These are phyloP conservation scores for Danaus plexippus DNA, from an alignment of 1,140 invertebrate genomes.

Conservation along the genomic window DNA sequence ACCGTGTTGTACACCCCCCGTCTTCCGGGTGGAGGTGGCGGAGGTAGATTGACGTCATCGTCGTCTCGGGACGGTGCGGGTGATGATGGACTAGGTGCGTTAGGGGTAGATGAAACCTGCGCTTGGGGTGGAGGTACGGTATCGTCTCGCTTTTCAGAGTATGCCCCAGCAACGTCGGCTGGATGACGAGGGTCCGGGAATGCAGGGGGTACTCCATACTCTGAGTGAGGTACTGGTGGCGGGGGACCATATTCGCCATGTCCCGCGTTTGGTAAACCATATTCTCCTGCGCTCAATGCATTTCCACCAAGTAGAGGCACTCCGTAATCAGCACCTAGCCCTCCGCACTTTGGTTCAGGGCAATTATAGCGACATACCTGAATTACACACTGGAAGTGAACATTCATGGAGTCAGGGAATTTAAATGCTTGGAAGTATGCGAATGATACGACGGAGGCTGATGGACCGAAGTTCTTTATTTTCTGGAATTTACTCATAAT, in stretches of 20 bases:
- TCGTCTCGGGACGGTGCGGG: constrained; percentile 73
- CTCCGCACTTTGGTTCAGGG: constrained; percentile 90
- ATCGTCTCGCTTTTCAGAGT: constrained; percentile 85
- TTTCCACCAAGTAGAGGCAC: constrained; percentile 76
- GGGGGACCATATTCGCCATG: constrained; percentile 81
- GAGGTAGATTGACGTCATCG: constrained; percentile 79
- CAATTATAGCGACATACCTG: constrained; percentile 95
- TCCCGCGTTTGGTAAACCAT: constrained; percentile 76
- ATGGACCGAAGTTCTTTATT: constrained; percentile 95
- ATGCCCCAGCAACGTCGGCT: constrained; percentile 83
- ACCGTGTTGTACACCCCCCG: constrained; percentile 84
- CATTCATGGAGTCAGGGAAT: constrained; percentile 97
- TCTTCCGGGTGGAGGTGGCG: constrained; percentile 85
- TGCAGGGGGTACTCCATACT: constrained; percentile 83
- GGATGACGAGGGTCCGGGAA: constrained; percentile 88
- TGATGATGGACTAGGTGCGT: constrained; percentile 76
- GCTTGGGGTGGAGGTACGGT: constrained; percentile 84
- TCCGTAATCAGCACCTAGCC: constrained; percentile 79
- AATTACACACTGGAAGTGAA: constrained; percentile 97
- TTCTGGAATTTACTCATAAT: constrained; percentile 97
- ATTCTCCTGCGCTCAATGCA: constrained; percentile 75
- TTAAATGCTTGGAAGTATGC: constrained; percentile 98
- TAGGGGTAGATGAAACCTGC: constrained; percentile 78
- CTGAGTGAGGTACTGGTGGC: constrained; percentile 69
- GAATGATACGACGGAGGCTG: constrained; percentile 93